Conservation (phyloP, 2,797 vertebrate species). For the Nothura maculosa region DNA sequence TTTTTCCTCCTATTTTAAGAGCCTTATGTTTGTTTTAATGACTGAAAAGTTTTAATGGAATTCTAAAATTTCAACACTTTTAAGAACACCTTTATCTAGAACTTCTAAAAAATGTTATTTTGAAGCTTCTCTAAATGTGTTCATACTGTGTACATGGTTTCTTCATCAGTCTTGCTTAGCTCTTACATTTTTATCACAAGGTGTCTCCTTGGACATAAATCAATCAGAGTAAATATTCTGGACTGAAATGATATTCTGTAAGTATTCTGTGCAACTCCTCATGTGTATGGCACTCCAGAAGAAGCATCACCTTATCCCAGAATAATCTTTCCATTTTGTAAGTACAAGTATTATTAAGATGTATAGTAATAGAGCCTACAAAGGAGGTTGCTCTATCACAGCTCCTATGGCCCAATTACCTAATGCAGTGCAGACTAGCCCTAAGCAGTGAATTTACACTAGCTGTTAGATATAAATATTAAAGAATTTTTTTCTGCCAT, state of each 20-base stretch:
- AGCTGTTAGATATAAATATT: background rate
- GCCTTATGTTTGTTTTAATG: background rate
- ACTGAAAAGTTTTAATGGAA: fast-evolving
- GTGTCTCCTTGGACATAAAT: background rate
- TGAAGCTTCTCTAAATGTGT: background rate
- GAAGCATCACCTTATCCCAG: background rate
- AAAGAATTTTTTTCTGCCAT: background rate
- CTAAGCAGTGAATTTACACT: background rate
- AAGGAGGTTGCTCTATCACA: background rate
- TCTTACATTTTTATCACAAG: background rate
- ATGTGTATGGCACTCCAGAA: background rate
- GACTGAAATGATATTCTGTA: background rate
- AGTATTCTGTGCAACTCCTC: background rate
- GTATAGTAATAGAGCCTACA: background rate
- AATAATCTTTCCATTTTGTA: background rate
- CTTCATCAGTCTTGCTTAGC: background rate
- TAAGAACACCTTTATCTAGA: background rate
- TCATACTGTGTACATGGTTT: background rate
- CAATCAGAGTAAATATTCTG: background rate
- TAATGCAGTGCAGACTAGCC: background rate
- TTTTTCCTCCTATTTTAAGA: background rate
- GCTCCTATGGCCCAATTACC: background rate
- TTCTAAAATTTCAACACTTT: background rate
- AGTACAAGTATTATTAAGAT: background rate
- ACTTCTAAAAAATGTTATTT: background rate